These are phyloP conservation scores for Mystacornis crossleyi DNA, from an alignment of 2,113 vertebrate species.

Conservation along the genomic window DNA sequence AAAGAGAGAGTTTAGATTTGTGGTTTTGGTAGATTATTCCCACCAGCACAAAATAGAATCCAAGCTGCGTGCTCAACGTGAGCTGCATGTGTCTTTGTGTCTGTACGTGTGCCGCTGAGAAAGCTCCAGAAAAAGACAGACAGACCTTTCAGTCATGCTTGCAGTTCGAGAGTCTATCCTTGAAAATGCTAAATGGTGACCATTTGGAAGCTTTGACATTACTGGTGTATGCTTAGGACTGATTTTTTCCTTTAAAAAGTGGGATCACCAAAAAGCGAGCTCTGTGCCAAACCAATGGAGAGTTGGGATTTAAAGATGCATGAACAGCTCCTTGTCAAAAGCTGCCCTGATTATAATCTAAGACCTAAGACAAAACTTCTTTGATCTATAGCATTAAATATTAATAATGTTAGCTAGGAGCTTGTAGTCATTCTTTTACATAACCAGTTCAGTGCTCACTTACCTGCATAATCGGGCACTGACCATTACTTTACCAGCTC, in stretches of 20 bases:
- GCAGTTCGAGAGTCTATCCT: not conserved
- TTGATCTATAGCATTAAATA: not conserved
- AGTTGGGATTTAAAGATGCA: not conserved
- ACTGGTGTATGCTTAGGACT: not conserved
- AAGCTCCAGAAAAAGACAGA: not conserved
- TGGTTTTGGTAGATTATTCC: not conserved
- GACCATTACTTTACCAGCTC: not conserved
- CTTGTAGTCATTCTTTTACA: not conserved
- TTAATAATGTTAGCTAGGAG: not conserved
- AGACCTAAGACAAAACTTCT: not conserved
- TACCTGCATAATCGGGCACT: not conserved
- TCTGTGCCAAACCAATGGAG: not conserved
- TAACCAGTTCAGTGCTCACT: not conserved
- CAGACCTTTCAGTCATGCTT: not conserved
- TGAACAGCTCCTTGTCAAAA: not conserved
- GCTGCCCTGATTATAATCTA: not conserved
- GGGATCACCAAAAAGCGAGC: not conserved
- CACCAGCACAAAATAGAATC: not conserved
- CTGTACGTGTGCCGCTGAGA: rapidly evolving
- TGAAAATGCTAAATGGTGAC: not conserved
- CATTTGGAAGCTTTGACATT: not conserved
- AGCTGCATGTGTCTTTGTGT: not conserved
- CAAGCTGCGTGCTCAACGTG: not conserved
- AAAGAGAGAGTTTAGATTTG: not conserved
- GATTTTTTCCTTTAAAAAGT: not conserved